A percentile compares a stretch with the other conserved stretches of the same genome.
phyloP scores from a whole-genome alignment of 2,797 vertebrate species.

The Cynopterus sphinx region DNA sequence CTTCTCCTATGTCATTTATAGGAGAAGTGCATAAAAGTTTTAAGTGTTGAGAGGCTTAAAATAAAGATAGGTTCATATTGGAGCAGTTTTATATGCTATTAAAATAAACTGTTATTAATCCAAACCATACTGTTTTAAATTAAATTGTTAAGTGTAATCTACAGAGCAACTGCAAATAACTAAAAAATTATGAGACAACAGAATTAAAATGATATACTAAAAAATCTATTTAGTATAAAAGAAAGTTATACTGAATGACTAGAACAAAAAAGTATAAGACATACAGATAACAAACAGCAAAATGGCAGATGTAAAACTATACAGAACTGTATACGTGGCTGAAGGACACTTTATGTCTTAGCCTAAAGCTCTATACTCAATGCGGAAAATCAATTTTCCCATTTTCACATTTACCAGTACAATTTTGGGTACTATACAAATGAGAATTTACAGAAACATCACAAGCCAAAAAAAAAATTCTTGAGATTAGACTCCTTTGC shows the following conservation, averaged over 20 bases:
- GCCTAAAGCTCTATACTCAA: background rate
- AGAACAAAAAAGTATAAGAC: background rate
- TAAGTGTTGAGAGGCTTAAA: background rate
- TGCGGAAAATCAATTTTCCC: background rate
- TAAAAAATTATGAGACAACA: background rate
- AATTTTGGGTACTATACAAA: background rate
- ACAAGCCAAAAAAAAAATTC: background rate
- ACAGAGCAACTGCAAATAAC: background rate
- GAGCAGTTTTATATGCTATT: background rate
- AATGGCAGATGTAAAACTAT: background rate
- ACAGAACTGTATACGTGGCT: background rate
- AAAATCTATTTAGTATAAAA: background rate
- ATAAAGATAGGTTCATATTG: background rate
- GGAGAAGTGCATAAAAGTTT: background rate
- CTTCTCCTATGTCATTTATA: background rate
- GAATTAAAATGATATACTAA: background rate
- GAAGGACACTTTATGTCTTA: background rate
- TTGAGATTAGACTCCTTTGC: background rate
- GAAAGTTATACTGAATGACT: background rate
- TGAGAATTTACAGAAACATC: background rate
- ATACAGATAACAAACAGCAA: background rate
- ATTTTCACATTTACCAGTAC: background rate
- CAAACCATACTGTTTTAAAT: background rate
- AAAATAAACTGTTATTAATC: background rate
- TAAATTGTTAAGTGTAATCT: background rate